Base-by-base conservation (phyloP, 1,140 invertebrate species). In the Asobara japonica region DNA sequence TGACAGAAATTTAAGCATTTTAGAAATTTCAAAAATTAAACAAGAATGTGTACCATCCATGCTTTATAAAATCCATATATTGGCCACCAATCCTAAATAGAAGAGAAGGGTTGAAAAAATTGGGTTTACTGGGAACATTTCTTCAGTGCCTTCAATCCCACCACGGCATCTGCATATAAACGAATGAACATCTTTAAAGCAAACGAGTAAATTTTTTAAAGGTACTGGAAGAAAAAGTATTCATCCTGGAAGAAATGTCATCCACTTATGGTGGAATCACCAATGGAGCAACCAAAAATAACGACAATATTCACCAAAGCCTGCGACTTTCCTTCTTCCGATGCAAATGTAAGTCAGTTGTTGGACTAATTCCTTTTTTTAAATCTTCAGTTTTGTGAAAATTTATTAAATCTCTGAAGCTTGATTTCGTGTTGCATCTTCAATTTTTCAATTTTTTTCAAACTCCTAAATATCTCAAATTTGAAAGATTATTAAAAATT, bases 141-240 rank as follows among this genome's bases (percentile, higher is more conserved):
- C n/a, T n/a, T n/a, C n/a, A n/a, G n/a, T n/a, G n/a, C n/a, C n/a
- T n/a, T n/a, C n/a, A n/a, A n/a, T n/a, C n/a, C n/a, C n/a, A n/a
- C n/a, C n/a, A n/a, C n/a, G n/a, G n/a, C n/a, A n/a, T n/a, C n/a
- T n/a, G n/a, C n/a, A n/a, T n/a, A n/a, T n/a, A n/a, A n/a, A n/a
- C n/a, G n/a, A n/a, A n/a, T n/a, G n/a, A n/a, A n/a, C n/a, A n/a
- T n/a, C n/a, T n/a, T n/a, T 36, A 36, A 36, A 6, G 31, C 31
- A 36, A 36, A 36, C 11, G 31, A 6, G 31, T 20, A 18, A 66
- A n/a, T 73, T 67, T 18, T 20, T 2, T 56, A 2, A 45, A 83
- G 81, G 62, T 79, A 72, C 31, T 81, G 76, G 73, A 74, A 65
- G 33, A 76, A 60, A 64, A 79, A 30, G 18, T 77, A 70, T 48